Percentiles rank a stretch among this genome's conserved stretches.
Evolutionary conservation across 92 coral and sea anemone species (phyloP).

Genomic region (Micromussa lordhowensis): DNA sequence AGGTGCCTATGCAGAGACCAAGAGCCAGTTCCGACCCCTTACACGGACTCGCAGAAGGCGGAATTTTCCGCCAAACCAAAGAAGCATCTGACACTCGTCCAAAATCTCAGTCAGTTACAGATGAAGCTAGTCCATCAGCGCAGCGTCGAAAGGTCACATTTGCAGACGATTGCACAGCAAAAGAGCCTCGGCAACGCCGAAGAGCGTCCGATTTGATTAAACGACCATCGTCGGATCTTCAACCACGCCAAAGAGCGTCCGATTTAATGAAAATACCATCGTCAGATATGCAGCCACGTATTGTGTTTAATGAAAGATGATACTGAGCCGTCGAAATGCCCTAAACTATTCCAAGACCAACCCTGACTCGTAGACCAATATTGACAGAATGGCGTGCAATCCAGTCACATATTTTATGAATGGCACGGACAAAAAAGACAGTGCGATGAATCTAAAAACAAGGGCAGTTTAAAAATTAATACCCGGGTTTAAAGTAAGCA

Average conservation of each 20-base stretch:
- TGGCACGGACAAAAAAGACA: too few relatives aligned
- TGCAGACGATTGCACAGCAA: constrained; percentile 1
- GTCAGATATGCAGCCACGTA: background rate
- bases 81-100: background rate
- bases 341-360: background rate
- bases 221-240: background rate
- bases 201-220: background rate
- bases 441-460: too few relatives aligned
- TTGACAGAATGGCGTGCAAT: background rate
- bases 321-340: background rate
- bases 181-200: background rate
- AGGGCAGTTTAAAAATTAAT: too few relatives aligned
- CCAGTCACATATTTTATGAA: background rate
- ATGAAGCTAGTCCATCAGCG: background rate
- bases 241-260: too few relatives aligned
- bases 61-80: background rate
- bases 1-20: background rate
- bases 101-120: constrained; percentile 1
- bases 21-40: constrained; percentile 21
- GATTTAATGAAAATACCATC: background rate
- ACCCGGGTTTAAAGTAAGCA: too few relatives aligned
- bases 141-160: constrained; percentile 27
- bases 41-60: background rate
- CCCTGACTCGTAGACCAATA: background rate
- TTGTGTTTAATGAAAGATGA: background rate